Evolutionary conservation across 2,113 vertebrate species (phyloP).

Genomic region (Promerops cafer): DNA sequence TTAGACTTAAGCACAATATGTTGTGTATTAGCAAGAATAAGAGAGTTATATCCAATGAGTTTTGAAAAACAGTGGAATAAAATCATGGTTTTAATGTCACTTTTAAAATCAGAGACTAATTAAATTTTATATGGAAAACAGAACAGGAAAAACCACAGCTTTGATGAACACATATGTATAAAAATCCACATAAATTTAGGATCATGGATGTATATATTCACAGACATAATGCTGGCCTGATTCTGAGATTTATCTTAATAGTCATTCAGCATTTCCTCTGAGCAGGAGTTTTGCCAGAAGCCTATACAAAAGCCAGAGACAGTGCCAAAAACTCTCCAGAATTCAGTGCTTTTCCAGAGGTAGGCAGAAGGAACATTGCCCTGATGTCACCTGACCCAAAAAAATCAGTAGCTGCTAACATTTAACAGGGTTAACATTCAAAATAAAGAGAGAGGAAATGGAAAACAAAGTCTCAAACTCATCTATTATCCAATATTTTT

Average conservation of each 20-base stretch:
- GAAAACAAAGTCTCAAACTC: not conserved
- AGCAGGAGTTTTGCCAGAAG: not conserved
- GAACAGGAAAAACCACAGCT: not conserved
- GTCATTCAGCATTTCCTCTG: not conserved
- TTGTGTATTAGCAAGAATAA: not conserved
- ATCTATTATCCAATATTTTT: not conserved
- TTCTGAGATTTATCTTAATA: not conserved
- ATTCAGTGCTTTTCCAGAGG: not conserved
- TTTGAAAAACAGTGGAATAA: not conserved
- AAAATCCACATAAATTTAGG: not conserved
- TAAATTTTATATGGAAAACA: not conserved
- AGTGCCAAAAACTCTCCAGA: not conserved
- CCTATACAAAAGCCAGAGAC: not conserved
- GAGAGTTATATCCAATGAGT: not conserved
- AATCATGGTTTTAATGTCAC: not conserved
- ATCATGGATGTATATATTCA: not conserved
- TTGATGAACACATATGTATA: not conserved
- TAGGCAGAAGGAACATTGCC: not conserved
- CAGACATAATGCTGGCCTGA: not conserved
- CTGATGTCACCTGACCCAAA: not conserved
- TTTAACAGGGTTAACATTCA: not conserved
- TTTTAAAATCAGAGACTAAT: not conserved
- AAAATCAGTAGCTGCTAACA: not conserved
- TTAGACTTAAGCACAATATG: not conserved
- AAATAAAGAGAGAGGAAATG: not conserved